phyloP scores from a whole-genome alignment of 2,797 vertebrate genomes.

The Malurus splendens region DNA sequence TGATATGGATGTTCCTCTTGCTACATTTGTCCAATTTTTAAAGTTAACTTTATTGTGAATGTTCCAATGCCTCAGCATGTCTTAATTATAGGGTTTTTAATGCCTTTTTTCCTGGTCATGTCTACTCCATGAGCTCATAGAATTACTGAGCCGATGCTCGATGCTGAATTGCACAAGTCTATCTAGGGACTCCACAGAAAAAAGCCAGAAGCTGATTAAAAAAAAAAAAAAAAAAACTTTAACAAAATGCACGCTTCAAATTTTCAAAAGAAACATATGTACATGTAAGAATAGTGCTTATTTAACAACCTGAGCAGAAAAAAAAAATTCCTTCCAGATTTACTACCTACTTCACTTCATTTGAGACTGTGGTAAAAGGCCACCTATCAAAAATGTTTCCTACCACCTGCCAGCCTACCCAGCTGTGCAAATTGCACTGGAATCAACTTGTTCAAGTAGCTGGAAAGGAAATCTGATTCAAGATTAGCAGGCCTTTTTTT shows the following conservation, averaged over 20 bases:
- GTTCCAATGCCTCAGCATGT: not conserved
- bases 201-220: not conserved
- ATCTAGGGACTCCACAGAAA: not conserved
- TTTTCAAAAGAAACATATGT: not conserved
- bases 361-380: not conserved
- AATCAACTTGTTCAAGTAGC: conserved; percentile 24
- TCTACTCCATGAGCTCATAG: not conserved
- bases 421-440: conserved; percentile 24
- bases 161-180: not conserved
- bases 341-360: not conserved
- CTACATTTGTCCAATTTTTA: not conserved
- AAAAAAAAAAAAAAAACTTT: not conserved
- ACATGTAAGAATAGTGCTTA: not conserved
- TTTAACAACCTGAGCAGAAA: not conserved
- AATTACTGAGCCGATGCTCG: not conserved
- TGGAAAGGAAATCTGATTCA: conserved; percentile 29
- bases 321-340: not conserved
- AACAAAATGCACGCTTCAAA: not conserved
- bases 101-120: not conserved
- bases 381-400: conserved; percentile 15
- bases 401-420: conserved; percentile 1
- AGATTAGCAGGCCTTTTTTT: not conserved
- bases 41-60: not conserved
- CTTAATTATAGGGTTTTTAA: not conserved
- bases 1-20: not conserved